Percentiles rank a stretch among this genome's conserved stretches.
phyloP scores from a whole-genome alignment of 2,888 invertebrate species.

The Drosophila infuscata region DNA sequence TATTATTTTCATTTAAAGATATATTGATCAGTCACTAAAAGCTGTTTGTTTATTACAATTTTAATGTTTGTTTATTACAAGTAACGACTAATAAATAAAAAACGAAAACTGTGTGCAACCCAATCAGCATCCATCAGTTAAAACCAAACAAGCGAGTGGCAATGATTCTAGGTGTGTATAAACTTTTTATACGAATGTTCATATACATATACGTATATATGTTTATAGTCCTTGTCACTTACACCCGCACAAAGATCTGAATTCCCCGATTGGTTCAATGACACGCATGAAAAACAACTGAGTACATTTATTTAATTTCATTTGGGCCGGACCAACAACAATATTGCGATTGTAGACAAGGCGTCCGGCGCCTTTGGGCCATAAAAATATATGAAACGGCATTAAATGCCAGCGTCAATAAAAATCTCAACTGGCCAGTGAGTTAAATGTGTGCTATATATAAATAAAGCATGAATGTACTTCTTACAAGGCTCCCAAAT shows the following conservation, averaged over 20 bases:
- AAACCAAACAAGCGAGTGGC: conserved; percentile 6
- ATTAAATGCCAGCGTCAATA: conserved; percentile 56
- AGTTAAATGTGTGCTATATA: conserved; percentile 15
- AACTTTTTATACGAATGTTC: conserved; percentile 4
- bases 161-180: background rate
- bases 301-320: conserved; percentile 37
- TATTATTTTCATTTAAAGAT: no score
- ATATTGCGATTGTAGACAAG: conserved; percentile 55
- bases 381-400: conserved; percentile 68
- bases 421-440: conserved; percentile 47
- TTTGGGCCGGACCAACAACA: conserved; percentile 40
- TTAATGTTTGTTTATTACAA: no score
- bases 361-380: conserved; percentile 57
- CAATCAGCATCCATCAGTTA: conserved; percentile 44
- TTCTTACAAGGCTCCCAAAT: conserved; percentile 44
- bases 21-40: background rate
- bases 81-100: conserved; percentile 33
- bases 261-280: conserved; percentile 64
- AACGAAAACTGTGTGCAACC: conserved; percentile 5
- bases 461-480: conserved; percentile 27
- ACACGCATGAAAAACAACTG: conserved; percentile 46
- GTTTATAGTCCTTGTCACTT: conserved; percentile 44
- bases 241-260: conserved; percentile 22
- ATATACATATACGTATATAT: conserved; percentile 4
- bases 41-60: no score